These are phyloP conservation scores for Leptinotarsa lineolata DNA, from an alignment of 1,140 invertebrate species.

Conservation along the genomic window DNA sequence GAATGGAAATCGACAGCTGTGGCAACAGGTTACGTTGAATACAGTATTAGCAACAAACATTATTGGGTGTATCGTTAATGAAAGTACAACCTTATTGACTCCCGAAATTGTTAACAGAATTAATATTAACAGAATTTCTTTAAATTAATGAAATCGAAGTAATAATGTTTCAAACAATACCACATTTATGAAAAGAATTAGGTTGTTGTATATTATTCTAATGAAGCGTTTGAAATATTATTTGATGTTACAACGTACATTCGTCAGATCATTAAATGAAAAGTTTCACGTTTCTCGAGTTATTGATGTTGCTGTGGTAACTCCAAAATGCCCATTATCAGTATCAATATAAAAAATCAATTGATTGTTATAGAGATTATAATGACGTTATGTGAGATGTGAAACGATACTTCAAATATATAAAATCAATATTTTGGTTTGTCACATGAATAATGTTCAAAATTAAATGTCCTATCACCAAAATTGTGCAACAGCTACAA, in stretches of 20 bases:
- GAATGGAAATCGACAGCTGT: too few species aligned
- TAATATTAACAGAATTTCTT: background rate
- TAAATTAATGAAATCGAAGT: background rate
- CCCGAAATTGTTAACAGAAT: background rate
- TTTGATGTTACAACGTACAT: background rate
- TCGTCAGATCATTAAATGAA: background rate
- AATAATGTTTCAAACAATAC: too few species aligned
- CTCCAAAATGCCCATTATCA: background rate
- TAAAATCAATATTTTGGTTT: too few species aligned
- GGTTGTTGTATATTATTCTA: background rate
- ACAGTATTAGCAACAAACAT: background rate
- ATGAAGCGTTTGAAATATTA: background rate
- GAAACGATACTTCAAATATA: too few species aligned
- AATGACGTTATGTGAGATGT: too few species aligned
- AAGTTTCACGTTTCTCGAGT: background rate
- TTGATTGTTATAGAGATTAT: too few species aligned
- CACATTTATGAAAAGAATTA: background rate
- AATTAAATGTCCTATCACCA: too few species aligned
- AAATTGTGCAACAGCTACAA: too few species aligned
- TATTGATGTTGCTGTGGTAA: background rate
- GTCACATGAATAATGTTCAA: too few species aligned
- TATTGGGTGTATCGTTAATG: conserved; percentile 22
- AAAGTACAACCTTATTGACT: conserved; percentile 18
- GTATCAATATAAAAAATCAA: background rate
- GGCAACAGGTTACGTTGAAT: too few species aligned